phyloP scores from a whole-genome alignment of 2,797 vertebrate genomes.

The Thunnus albacares region DNA sequence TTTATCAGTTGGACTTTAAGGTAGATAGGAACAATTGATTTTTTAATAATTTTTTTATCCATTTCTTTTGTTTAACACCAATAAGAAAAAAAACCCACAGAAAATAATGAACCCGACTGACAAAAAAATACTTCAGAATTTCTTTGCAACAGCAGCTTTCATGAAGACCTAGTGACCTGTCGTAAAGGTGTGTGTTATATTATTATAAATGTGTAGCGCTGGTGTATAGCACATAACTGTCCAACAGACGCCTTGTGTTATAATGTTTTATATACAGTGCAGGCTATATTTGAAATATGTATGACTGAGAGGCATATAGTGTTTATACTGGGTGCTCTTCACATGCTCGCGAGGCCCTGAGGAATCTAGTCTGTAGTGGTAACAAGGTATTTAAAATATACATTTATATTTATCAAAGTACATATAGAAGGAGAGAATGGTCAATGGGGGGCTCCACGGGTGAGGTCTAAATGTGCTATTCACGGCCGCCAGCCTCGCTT shows the following conservation, averaged over 20 bases:
- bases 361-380: conserved; percentile 26
- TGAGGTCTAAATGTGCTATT: conserved; percentile 88
- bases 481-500: conserved; percentile 86
- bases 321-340: conserved; percentile 35
- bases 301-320: conserved; percentile 12
- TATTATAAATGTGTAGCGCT: neutral
- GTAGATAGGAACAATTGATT: no score
- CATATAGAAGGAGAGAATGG: conserved; percentile 16
- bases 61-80: no score
- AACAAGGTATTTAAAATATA: conserved; percentile 24
- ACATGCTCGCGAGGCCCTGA: neutral
- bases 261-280: conserved; percentile 21
- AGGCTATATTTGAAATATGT: conserved; percentile 15
- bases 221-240: neutral
- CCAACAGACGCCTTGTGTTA: conserved; percentile 8
- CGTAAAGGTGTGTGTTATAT: neutral
- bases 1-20: no score
- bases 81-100: no score
- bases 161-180: conserved; percentile 3
- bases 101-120: no score
- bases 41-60: no score
- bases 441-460: conserved; percentile 87
- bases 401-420: conserved; percentile 17
- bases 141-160: neutral
- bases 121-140: neutral